Conservation (phyloP, 2,888 invertebrate species). For the Leucophenga maculata region DNA sequence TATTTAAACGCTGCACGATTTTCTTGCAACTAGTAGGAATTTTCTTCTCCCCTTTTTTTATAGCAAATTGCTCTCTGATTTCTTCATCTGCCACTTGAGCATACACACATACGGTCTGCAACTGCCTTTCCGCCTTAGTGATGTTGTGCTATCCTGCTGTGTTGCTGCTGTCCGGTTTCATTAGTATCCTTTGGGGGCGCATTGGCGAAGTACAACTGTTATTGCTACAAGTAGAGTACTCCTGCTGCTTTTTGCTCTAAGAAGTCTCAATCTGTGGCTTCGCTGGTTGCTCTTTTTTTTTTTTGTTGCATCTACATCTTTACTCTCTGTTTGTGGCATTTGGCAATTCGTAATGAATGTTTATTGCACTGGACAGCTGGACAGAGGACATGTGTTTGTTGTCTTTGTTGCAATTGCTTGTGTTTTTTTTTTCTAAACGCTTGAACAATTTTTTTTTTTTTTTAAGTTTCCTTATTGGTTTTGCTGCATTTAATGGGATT, state of each 20-base stretch:
- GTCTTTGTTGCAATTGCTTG: slow-evolving; percentile 3
- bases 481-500: slow-evolving; percentile 13
- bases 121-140: not conserved
- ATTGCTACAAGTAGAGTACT: not conserved
- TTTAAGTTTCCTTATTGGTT: not conserved
- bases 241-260: slow-evolving; percentile 10
- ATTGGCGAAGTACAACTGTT: slow-evolving; percentile 21
- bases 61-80: slow-evolving; percentile 22
- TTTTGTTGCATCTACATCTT: slow-evolving; percentile 27
- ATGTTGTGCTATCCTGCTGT: not conserved
- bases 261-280: slow-evolving; percentile 3
- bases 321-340: slow-evolving; percentile 58
- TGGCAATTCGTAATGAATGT: slow-evolving; percentile 62
- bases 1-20: not conserved
- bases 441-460: not conserved
- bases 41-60: slow-evolving; percentile 6
- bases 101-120: slow-evolving; percentile 4
- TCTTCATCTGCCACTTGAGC: slow-evolving; percentile 20
- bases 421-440: not conserved
- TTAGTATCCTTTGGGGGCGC: slow-evolving; percentile 60
- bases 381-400: slow-evolving; percentile 54
- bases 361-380: slow-evolving; percentile 63
- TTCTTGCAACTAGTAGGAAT: too few relatives aligned
- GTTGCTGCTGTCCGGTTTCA: slow-evolving; percentile 10
- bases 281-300: not conserved